Conservation (phyloP, 2,888 invertebrate species). For the Hymenopus coronatus region DNA sequence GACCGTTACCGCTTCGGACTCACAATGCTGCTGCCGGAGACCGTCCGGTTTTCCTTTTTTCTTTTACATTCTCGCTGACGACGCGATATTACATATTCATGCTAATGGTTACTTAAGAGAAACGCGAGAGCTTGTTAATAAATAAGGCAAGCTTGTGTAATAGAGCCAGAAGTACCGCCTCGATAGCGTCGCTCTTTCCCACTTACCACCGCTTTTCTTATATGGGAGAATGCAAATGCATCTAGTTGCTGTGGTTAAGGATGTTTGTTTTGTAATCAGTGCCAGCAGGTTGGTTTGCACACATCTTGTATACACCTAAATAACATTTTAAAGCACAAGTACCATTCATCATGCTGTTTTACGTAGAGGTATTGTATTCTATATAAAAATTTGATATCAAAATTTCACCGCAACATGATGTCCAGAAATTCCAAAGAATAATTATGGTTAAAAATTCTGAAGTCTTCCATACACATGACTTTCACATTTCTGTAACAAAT, state of each 20-base stretch:
- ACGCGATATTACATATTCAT: not conserved
- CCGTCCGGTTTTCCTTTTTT: not conserved
- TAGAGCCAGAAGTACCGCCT: not conserved
- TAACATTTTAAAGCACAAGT: no score
- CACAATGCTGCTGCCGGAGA: not conserved
- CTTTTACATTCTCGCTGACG: not conserved
- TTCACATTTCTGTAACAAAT: no score
- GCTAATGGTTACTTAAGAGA: not conserved
- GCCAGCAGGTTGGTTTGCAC: not conserved
- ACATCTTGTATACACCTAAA: not conserved
- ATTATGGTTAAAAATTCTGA: no score
- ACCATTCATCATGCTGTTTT: no score
- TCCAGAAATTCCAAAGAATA: no score
- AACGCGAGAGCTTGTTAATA: not conserved
- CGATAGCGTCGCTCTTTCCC: not conserved
- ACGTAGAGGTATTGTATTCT: not conserved
- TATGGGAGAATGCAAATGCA: not conserved
- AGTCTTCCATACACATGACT: no score
- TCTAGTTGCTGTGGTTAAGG: not conserved
- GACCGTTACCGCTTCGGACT: not conserved
- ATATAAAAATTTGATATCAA: not conserved
- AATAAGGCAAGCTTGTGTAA: not conserved
- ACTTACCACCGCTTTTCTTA: not conserved
- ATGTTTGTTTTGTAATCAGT: not conserved
- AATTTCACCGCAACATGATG: no score